These are phyloP conservation scores for Netelia virgata DNA, from an alignment of 2,888 invertebrate genomes.

Conservation along the genomic window DNA sequence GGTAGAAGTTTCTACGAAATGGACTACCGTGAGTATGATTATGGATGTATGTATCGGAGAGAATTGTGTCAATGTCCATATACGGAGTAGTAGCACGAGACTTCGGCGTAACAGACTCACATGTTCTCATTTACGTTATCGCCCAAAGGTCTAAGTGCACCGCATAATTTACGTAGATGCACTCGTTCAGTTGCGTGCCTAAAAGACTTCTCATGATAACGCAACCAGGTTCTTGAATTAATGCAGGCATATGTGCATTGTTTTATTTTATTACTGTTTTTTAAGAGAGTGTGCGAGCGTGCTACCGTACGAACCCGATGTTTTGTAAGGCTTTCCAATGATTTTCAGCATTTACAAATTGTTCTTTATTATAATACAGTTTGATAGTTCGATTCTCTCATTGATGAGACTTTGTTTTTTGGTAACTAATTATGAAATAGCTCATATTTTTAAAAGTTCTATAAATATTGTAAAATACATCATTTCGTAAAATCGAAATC, in stretches of 20 bases:
- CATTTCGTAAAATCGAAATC: no score
- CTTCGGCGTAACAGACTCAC: constrained; percentile 48
- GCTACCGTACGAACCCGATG: not conserved
- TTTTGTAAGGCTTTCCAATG: not conserved
- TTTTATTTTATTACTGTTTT: no score
- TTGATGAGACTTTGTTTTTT: no score
- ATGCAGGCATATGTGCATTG: no score
- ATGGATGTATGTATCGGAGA: constrained; percentile 13
- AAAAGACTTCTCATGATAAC: constrained; percentile 56
- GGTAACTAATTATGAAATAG: no score
- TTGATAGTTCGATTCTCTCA: not conserved
- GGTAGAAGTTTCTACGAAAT: no score
- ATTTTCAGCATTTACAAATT: not conserved
- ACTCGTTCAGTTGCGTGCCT: constrained; percentile 41
- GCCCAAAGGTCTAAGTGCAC: constrained; percentile 80
- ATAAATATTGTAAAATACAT: no score
- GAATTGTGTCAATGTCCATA: constrained; percentile 61
- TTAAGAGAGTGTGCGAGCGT: no score
- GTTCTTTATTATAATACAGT: not conserved
- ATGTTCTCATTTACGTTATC: constrained; percentile 79
- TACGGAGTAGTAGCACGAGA: constrained; percentile 28
- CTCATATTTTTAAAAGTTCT: no score
- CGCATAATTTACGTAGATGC: constrained; percentile 76
- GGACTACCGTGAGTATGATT: not conserved
- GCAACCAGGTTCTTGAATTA: no score